Evolutionary conservation across 2,113 vertebrate genomes (phyloP).

Genomic region (Ctenodactylus gundi): DNA sequence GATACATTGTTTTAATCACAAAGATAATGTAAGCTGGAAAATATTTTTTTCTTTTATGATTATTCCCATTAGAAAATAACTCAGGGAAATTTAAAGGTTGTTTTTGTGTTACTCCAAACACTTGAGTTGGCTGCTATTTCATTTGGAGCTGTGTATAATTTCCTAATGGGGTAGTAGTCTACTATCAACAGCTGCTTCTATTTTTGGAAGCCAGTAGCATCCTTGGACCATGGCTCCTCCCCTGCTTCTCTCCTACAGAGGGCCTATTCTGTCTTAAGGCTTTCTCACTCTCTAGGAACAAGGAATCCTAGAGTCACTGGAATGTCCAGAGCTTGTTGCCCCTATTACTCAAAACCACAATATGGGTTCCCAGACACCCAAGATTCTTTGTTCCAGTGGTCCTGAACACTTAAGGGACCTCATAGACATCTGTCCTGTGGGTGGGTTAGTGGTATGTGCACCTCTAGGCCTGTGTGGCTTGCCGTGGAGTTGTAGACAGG

Average conservation of each 20-base stretch:
- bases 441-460: not conserved
- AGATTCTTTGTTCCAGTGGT: not conserved
- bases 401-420: not conserved
- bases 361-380: not conserved
- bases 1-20: conserved; percentile 15
- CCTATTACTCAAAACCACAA: not conserved
- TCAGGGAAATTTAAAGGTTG: conserved; percentile 20
- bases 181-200: not conserved
- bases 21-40: conserved; percentile 34
- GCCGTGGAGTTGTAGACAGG: not conserved
- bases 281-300: not conserved
- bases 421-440: not conserved
- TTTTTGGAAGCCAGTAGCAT: conserved; percentile 12
- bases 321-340: not conserved
- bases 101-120: conserved; percentile 11
- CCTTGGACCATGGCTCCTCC: not conserved
- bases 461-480: not conserved
- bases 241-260: not conserved
- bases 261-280: not conserved
- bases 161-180: not conserved
- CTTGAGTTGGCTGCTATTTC: not conserved
- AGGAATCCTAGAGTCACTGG: not conserved
- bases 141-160: conserved; percentile 21
- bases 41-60: conserved; percentile 23
- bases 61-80: not conserved